A percentile compares a stretch with the other conserved stretches of the same genome.
Evolutionary conservation across 2,113 vertebrate genomes (phyloP).

Genomic region (Salvelinus sp.): DNA sequence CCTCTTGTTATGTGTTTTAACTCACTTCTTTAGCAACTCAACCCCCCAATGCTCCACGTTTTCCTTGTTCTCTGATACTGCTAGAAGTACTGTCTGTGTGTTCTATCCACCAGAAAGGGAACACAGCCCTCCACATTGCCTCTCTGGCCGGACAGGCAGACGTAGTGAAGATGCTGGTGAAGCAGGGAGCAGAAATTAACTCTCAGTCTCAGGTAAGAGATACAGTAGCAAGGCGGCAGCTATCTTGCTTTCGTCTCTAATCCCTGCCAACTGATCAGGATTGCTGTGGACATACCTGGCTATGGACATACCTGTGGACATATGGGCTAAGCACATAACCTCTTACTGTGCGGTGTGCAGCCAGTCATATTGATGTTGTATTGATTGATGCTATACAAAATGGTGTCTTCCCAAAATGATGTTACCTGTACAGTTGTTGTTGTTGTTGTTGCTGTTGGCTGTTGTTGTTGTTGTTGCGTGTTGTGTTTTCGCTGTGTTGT

Average conservation of each 20-base stretch:
- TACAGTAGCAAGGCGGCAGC: not conserved
- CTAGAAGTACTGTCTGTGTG: not conserved
- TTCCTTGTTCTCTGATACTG: not conserved
- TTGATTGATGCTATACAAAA: no score
- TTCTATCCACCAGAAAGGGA: slow-evolving; percentile 85
- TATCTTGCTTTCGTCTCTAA: not conserved
- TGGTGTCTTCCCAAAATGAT: not conserved
- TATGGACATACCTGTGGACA: no score
- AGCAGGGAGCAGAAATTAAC: slow-evolving; percentile 93
- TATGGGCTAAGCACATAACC: no score
- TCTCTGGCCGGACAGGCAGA: slow-evolving; percentile 93
- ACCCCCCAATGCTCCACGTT: no score
- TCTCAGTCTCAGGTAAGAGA: slow-evolving; percentile 89
- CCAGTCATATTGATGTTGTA: no score
- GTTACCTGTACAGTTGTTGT: not conserved
- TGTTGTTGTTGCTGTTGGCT: no score
- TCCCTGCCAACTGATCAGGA: not conserved
- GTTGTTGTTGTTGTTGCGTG: not conserved
- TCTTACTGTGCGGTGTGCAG: no score
- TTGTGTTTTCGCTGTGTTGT: no score
- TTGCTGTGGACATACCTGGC: not conserved
- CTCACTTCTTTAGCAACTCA: no score
- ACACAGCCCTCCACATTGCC: slow-evolving; percentile 96
- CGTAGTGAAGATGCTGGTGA: slow-evolving; percentile 90
- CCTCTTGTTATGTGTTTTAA: no score